phyloP scores from a whole-genome alignment of 2,888 invertebrate species.

The Abscondita cerata region DNA sequence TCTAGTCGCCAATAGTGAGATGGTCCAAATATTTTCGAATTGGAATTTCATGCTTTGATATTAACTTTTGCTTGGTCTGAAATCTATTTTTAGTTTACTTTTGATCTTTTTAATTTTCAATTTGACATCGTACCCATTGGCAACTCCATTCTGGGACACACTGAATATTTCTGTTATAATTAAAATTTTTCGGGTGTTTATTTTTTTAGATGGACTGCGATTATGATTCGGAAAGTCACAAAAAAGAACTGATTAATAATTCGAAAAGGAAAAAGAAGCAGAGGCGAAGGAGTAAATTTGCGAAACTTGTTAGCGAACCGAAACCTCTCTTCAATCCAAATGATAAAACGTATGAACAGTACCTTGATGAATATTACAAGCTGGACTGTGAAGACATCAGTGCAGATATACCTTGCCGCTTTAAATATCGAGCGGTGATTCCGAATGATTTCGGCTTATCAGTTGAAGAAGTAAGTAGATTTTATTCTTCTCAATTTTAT shows the following conservation, averaged over 20 bases:
- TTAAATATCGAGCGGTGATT: constrained; percentile 88
- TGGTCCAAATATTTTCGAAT: too few relatives aligned
- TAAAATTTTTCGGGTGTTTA: not conserved
- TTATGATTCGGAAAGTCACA: constrained; percentile 69
- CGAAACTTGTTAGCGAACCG: constrained; percentile 72
- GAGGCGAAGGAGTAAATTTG: constrained; percentile 71
- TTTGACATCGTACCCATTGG: too few relatives aligned
- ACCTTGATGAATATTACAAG: constrained; percentile 94
- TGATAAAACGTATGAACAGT: constrained; percentile 79
- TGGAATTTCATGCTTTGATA: too few relatives aligned
- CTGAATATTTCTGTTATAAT: not conserved
- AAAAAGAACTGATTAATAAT: constrained; percentile 66
- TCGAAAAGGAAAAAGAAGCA: constrained; percentile 63
- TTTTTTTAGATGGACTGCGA: constrained; percentile 84
- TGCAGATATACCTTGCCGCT: constrained; percentile 88
- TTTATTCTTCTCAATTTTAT: not conserved
- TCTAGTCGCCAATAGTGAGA: too few relatives aligned
- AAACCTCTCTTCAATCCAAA: constrained; percentile 89
- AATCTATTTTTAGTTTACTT: too few relatives aligned
- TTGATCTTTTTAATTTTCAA: too few relatives aligned
- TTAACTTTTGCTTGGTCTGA: too few relatives aligned
- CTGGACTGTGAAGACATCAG: constrained; percentile 96
- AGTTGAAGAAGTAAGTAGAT: constrained; percentile 79
- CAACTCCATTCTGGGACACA: too few relatives aligned
- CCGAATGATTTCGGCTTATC: constrained; percentile 92